Evolutionary conservation across 2,797 vertebrate genomes (phyloP).

Genomic region (Cyprinella venusta): DNA sequence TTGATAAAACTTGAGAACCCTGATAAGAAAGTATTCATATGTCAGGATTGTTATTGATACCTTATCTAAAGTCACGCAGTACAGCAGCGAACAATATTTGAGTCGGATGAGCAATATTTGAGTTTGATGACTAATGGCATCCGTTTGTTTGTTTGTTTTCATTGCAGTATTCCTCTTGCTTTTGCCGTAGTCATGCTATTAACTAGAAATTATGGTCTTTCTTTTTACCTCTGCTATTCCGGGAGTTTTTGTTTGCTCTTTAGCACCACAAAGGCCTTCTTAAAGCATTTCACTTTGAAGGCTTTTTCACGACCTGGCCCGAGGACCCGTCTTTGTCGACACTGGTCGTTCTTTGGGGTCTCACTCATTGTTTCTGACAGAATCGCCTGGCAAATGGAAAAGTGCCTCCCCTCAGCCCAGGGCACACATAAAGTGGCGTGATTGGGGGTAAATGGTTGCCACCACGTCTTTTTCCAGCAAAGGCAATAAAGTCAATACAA

Average conservation of each 20-base stretch:
- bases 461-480: conserved; percentile 61
- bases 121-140: too few species aligned
- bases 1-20: too few species aligned
- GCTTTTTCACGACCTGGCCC: conserved; percentile 42
- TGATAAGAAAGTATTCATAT: neutral
- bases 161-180: neutral
- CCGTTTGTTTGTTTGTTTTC: too few species aligned
- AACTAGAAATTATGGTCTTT: neutral
- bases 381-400: conserved; percentile 34
- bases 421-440: conserved; percentile 52
- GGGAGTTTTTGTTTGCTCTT: neutral
- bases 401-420: conserved; percentile 25
- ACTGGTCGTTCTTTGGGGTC: neutral
- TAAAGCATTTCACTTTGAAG: conserved; percentile 34
- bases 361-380: conserved; percentile 20
- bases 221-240: conserved; percentile 15
- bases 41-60: neutral
- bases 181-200: neutral
- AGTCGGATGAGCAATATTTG: too few species aligned
- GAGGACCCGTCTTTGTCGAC: conserved; percentile 2
- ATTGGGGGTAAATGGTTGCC: conserved; percentile 44
- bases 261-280: conserved; percentile 33
- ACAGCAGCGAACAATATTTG: neutral
- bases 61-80: neutral
- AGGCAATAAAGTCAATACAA: conserved; percentile 71